Evolutionary conservation across 2,113 vertebrate species (phyloP), one percentile per base, ranked within the genome.

Genomic region (Nycticorax nycticorax): DNA sequence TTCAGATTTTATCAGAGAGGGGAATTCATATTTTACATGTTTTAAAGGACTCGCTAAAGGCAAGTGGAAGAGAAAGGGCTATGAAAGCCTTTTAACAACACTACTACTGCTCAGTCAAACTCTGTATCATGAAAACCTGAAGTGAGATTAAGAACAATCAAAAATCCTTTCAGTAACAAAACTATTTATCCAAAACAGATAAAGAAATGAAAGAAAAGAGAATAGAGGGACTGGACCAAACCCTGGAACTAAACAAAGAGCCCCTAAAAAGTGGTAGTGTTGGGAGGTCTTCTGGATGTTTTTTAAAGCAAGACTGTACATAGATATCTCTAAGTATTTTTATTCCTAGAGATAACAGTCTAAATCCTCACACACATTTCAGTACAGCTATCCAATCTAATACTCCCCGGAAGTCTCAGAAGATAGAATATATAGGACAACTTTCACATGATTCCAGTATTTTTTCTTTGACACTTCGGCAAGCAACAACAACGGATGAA

Each of bases 201-300:
- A 18, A 0, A 60, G 8, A 48, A 39, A 66, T 4, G 3, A 48
- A 93, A 68, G 14, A 41, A 55, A 39, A 30, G 21, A 66, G 14
- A 91, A 47, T 9, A 26, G 53, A 89, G 16, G 4, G 12, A 53
- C 15, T 71, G 57, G 84, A 63, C 5, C 27, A 71, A 89, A 94
- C 13, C 3, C 15, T 56, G 26, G 5, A 56, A 48, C 16, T 33
- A 56, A 56, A 48, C 8, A 10, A n/a, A 78, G 24, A 60, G 12
- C 0, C 10, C 12, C 10, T 4, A 43, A 74, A 71, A 63, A 3
- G 12, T 15, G 14, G 3, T 37, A 20, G 10, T 14, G 6, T 3
- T 52, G 18, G 10, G 6, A 7, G 22, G 9, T 3, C 1, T 13
- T 16, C 41, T 24, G n/a, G n/a, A 24, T 35, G 9, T 8, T 18